phyloP scores from a whole-genome alignment of 2,797 vertebrate genomes.

The Myotis pilosus region DNA sequence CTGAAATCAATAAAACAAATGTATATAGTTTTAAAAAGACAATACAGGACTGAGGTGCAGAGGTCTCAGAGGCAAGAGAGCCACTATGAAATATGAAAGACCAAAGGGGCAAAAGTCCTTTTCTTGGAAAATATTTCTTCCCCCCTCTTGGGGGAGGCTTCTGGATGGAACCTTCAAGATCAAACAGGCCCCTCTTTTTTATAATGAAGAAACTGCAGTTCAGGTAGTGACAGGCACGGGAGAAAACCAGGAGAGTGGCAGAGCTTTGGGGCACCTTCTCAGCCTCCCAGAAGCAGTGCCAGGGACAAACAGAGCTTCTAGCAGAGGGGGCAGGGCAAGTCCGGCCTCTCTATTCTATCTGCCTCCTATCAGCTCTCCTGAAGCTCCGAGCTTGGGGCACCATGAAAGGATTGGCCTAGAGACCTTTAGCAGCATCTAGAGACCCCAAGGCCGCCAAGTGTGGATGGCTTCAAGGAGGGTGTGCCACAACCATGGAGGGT shows the following conservation, averaged over 20 bases:
- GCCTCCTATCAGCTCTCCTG: neutral
- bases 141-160: neutral
- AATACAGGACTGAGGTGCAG: neutral
- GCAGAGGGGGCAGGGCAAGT: neutral
- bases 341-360: neutral
- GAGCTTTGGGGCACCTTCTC: neutral
- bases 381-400: neutral
- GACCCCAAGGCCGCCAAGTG: neutral
- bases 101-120: neutral
- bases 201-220: neutral
- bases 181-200: neutral
- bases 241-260: neutral
- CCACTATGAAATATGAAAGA: neutral
- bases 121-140: neutral
- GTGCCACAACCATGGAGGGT: neutral
- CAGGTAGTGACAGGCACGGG: neutral
- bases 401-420: neutral
- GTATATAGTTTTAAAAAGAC: too few relatives aligned
- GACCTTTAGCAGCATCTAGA: neutral
- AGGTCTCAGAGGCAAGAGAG: neutral
- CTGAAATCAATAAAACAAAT: neutral
- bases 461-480: constrained; percentile 17
- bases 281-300: neutral
- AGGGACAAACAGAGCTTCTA: neutral
- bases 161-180: neutral